Evolutionary conservation across 2,888 invertebrate genomes (phyloP), one percentile per base, ranked within the genome.

Genomic region (Stramonita haemastoma): DNA sequence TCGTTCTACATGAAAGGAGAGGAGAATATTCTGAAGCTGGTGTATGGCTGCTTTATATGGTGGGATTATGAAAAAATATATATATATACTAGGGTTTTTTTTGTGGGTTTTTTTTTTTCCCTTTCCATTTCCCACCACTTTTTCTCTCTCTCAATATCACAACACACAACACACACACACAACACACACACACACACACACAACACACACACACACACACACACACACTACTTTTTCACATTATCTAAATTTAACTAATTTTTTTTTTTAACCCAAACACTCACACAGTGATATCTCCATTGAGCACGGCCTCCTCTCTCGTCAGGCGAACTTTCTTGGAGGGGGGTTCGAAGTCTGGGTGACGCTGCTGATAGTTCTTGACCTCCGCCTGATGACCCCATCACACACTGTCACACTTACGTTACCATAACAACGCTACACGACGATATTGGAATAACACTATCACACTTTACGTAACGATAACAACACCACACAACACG

Each of bases 321-420:
- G 88, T 83, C 26, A 88, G 83, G 0, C 60, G 83, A 17, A 88
- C 83, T 32, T 88, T 88, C 60, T 83, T 81, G 22, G n/a, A 0
- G 1, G 88, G 88, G n/a, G 88, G 83, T 60, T 88, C 32, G 32
- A 34, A 88, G 15, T 84, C 88, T 2, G 88, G 88, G 32, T 88
- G 81, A n/a, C 5, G 29, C 22, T 1, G 13, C 36, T 66, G 81
- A 29, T 88, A 88, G 5, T 84, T 22, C 15, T 34, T 19, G 0
- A 88, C 32, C 46, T 88, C 60, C 60, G 34, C 66, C 83, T 88
- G 46, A 26, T 19, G 15, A 85, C 2, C 46, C 4, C 4, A n/a
- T n/a, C 77, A 13, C n/a, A 73, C 11, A 73, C 73, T 73, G 73
- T n/a, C 73, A 73, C n/a, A 73, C n/a, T 73, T 73, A n/a, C 2